Base-by-base conservation (phyloP, 2,888 invertebrate species). In the Marasmarcha lunaedactyla region DNA sequence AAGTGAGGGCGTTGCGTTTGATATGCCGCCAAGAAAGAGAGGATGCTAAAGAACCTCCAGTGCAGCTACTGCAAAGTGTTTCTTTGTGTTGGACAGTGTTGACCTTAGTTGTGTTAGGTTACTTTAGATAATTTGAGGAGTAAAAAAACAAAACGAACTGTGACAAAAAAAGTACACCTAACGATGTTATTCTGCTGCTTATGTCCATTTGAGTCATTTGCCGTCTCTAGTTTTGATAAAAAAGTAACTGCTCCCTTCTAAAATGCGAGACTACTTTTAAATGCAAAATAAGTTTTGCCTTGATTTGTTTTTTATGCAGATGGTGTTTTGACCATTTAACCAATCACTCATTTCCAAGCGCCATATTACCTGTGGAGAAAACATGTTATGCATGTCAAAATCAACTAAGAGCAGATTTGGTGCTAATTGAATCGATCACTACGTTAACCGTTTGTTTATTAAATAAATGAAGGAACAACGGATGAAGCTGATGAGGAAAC, bases 301-400 rank as follows among this genome's bases (percentile, higher is more conserved):
- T 14, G 14, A 11, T 14, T 6, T 5, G 9, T 34, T 34, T 34
- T 10, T 11, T 9, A 34, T 34, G 12, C 34, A 34, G 14, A 34
- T 14, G 9, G 34, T 34, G 34, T 14, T 34, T 34, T 11, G 34
- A 11, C 34, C 12, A 12, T 34, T 34, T 12, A 34, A 14, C 34
- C 34, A 34, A 34, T 34, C 34, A 10, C 34, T 14, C 12, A 34
- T 14, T 11, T n/a, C 1, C 14, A 14, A 14, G 14, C n/a, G 34
- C 34, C 34, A 34, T 34, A 9, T 34, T 34, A 12, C 14, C 34
- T 34, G 14, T 34, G 34, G 34, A 34, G 34, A 14, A 34, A 34
- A 11, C 34, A 14, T 34, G 7, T 34, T 34, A 11, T 34, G 20
- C 20, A 20, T 20, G 20, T 20, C 20, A 20, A 20, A 20, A 7